Conservation (phyloP, 1,140 invertebrate species). For the Drosophila ohnishii region DNA sequence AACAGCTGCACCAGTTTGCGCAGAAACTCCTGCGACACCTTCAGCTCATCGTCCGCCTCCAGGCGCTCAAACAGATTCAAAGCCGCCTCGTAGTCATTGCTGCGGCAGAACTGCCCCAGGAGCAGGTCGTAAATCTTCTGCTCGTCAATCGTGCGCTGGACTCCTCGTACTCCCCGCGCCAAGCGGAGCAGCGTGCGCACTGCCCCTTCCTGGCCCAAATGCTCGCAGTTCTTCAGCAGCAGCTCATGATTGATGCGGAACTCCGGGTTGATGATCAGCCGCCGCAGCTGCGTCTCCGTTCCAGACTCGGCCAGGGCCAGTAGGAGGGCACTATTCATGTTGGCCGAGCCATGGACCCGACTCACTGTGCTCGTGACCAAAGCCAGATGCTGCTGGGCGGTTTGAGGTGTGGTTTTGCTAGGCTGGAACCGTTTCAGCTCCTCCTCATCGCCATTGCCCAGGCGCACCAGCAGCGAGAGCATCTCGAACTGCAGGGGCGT, state of each 20-base stretch:
- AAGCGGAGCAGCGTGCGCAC: slow-evolving; percentile 76
- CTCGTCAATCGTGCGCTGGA: slow-evolving; percentile 69
- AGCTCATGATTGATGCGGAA: slow-evolving; percentile 75
- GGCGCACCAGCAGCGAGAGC: slow-evolving; percentile 79
- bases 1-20: slow-evolving; percentile 74
- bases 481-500: slow-evolving; percentile 84
- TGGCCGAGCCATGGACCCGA: slow-evolving; percentile 74
- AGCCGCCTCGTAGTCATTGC: slow-evolving; percentile 79
- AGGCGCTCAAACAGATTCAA: slow-evolving; percentile 80
- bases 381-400: slow-evolving; percentile 75
- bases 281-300: slow-evolving; percentile 79
- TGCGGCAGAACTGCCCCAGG: slow-evolving; percentile 82
- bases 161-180: slow-evolving; percentile 66
- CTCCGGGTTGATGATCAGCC: slow-evolving; percentile 81
- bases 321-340: slow-evolving; percentile 77
- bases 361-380: slow-evolving; percentile 72
- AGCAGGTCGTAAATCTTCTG: slow-evolving; percentile 82
- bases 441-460: slow-evolving; percentile 59
- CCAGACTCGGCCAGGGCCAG: slow-evolving; percentile 83
- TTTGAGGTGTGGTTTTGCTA: slow-evolving; percentile 14
- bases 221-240: slow-evolving; percentile 73
- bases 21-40: slow-evolving; percentile 76
- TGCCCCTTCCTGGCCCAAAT: slow-evolving; percentile 72
- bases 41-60: slow-evolving; percentile 75
- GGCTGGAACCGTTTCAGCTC: slow-evolving; percentile 41